A percentile compares a stretch with the other conserved stretches of the same genome.
phyloP scores from a whole-genome alignment of 2,888 invertebrate species.

The Meteorus cinctellus region DNA sequence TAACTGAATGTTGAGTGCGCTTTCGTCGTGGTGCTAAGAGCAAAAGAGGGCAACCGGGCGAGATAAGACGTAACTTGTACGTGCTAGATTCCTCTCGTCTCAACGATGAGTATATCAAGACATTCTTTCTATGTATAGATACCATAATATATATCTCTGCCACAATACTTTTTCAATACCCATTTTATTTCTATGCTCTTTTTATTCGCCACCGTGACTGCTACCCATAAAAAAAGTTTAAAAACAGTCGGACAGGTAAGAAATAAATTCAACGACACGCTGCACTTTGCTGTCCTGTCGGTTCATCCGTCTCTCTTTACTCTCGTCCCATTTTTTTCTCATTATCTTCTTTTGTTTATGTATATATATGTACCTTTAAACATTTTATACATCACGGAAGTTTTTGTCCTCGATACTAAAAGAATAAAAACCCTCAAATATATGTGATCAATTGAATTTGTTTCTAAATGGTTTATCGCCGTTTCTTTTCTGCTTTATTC shows the following conservation, averaged over 20 bases:
- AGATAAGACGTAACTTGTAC: background rate
- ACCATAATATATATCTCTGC: background rate
- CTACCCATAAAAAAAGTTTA: background rate
- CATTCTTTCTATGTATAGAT: background rate
- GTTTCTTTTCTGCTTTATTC: too few relatives aligned
- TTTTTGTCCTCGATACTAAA: background rate
- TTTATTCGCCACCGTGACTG: background rate
- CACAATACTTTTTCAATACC: conserved; percentile 2
- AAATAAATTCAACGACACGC: conserved; percentile 31
- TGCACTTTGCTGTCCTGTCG: conserved; percentile 25
- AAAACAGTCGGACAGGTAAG: conserved; percentile 32
- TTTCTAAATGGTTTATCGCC: background rate
- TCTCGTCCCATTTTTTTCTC: background rate
- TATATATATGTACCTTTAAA: background rate
- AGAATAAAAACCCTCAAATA: background rate
- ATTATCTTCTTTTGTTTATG: background rate
- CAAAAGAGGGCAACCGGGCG: background rate
- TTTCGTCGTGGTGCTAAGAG: background rate
- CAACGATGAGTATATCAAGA: background rate
- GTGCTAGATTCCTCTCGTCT: background rate
- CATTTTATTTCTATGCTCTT: conserved; percentile 6
- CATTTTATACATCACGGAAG: background rate
- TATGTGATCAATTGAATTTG: background rate
- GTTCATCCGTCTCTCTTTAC: conserved; percentile 2
- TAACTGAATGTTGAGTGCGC: background rate